Percentiles rank a stretch among this genome's conserved stretches.
Conservation (phyloP, 2,113 vertebrate species). For the Brachypodius melanocephalos region DNA sequence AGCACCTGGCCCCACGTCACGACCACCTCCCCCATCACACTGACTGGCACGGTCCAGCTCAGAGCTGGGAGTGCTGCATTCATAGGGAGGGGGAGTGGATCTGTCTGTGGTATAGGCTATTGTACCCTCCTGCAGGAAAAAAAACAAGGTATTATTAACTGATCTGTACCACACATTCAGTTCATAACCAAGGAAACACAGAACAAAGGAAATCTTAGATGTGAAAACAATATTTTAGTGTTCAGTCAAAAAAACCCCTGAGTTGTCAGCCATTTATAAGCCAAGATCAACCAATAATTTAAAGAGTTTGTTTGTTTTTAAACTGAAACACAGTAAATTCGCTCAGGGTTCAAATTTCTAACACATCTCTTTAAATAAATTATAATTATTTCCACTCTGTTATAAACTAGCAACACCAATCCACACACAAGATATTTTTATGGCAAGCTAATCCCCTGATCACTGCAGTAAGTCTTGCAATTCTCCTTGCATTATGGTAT, state of each 20-base stretch:
- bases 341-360: not conserved
- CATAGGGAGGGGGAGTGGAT: constrained; percentile 77
- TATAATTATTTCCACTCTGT: not conserved
- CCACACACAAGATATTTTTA: not conserved
- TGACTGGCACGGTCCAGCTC: constrained; percentile 79
- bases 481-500: not conserved
- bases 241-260: not conserved
- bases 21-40: constrained; percentile 65
- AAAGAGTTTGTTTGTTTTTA: not conserved
- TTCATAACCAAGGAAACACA: not conserved
- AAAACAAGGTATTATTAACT: not conserved
- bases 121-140: constrained; percentile 78
- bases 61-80: constrained; percentile 83
- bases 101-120: constrained; percentile 74
- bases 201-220: not conserved
- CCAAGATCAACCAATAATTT: not conserved
- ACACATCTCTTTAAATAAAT: not conserved
- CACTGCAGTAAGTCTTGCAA: not conserved
- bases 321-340: not conserved
- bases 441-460: not conserved
- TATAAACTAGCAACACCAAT: not conserved
- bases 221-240: not conserved
- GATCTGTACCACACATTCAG: not conserved
- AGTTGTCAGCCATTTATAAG: not conserved
- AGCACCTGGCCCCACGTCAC: constrained; percentile 61